Evolutionary conservation across 2,888 invertebrate species (phyloP).

Genomic region (Drosophila siamana): DNA sequence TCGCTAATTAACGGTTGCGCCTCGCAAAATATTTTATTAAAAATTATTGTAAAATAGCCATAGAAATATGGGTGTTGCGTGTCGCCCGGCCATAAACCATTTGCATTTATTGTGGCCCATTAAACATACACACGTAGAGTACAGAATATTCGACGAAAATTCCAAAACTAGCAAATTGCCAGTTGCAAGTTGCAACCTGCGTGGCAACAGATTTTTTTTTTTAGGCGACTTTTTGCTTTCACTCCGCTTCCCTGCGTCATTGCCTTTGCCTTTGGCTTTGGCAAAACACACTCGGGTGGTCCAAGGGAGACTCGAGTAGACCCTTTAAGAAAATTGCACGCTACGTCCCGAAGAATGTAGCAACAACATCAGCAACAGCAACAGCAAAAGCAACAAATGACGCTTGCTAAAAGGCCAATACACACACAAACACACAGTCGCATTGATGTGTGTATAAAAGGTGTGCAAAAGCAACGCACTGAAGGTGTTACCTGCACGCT

Average conservation of each 20-base stretch:
- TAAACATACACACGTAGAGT: background rate
- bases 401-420: conserved; percentile 55
- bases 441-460: conserved; percentile 33
- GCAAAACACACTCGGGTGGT: conserved; percentile 1
- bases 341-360: conserved; percentile 28
- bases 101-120: conserved; percentile 50
- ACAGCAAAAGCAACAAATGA: conserved; percentile 30
- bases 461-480: conserved; percentile 78
- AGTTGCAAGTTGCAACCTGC: conserved; percentile 28
- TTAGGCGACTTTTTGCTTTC: conserved; percentile 46
- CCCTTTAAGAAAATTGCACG: conserved; percentile 71
- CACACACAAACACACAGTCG: conserved; percentile 15
- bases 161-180: conserved; percentile 10
- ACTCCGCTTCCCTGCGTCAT: conserved; percentile 29
- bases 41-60: conserved; percentile 68
- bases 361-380: no score
- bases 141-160: conserved; percentile 32
- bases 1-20: conserved; percentile 76
- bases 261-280: background rate
- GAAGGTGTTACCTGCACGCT: conserved; percentile 81
- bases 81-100: conserved; percentile 63
- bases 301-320: conserved; percentile 53
- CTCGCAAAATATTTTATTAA: conserved; percentile 52
- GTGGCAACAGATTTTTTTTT: conserved; percentile 49
- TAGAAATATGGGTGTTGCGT: conserved; percentile 68